Base-by-base conservation (phyloP, 2,888 invertebrate genomes). In the Lissocephala sabroskyi region DNA sequence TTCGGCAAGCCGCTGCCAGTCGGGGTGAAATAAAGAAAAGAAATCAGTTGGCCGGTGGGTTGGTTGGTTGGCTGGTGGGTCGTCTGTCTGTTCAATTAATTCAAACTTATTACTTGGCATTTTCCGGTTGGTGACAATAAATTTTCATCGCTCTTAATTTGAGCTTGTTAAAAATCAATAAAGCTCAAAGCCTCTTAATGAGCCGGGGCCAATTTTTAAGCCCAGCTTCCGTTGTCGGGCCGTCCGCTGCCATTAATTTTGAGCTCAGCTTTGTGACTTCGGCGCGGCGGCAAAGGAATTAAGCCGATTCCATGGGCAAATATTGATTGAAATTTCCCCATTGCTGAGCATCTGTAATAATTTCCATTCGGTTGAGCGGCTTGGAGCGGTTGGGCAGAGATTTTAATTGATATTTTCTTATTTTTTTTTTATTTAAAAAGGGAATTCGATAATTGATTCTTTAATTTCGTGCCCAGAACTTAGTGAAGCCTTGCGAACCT, bases 131-230 rank as follows among this genome's bases (percentile, higher is more conserved):
- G n/a, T n/a, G n/a, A n/a, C 23, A 7, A 23, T 23, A 23, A 23
- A 23, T 23, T 23, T 23, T 7, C 23, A 23, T 23, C 7, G 49
- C 45, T 41, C 42, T 13, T 52, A 28, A 37, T 47, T 55, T 26
- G 6, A 47, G 59, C 58, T 55, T 49, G 41, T 53, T 54, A 43
- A 40, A 71, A 71, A 62, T 66, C 51, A 60, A 65, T 70, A 59
- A 55, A 46, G 56, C 47, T 65, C 61, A 59, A 65, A 57, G 52
- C 50, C 37, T 49, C 47, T 66, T 60, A 59, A 52, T 50, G 47
- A 11, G 41, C 47, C 28, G 14, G n/a, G n/a, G n/a, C n/a, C 41
- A 29, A 42, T 45, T 41, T 35, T 33, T 30, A 32, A 23, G 23
- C 4, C 23, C 23, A 29, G 16, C 16, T 11, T 33, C 10, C 17